Evolutionary conservation across 1,140 invertebrate genomes (phyloP).

Genomic region (Procambarus clarkii): DNA sequence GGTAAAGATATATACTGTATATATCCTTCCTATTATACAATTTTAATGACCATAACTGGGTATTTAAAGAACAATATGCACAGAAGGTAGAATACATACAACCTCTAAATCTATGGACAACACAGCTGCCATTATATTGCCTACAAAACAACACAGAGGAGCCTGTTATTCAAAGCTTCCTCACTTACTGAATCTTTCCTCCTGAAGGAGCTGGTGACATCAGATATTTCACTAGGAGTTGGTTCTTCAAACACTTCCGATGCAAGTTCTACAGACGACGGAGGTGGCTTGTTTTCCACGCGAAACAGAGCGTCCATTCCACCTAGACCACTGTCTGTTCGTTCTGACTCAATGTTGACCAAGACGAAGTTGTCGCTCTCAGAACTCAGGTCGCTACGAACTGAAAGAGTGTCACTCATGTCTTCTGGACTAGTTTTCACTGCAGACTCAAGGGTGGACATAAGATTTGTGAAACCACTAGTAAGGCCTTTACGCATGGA

Average conservation of each 20-base stretch:
- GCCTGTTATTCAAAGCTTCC: not conserved
- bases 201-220: conserved; percentile 86
- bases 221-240: conserved; percentile 86
- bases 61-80: no score
- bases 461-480: conserved; percentile 69
- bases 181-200: conserved; percentile 84
- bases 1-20: no score
- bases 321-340: conserved; percentile 65
- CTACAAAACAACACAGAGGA: not conserved
- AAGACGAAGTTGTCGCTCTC: conserved; percentile 77
- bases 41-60: no score
- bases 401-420: conserved; percentile 74
- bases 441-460: conserved; percentile 71
- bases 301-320: conserved; percentile 67
- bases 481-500: conserved; percentile 69
- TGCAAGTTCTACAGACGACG: conserved; percentile 84
- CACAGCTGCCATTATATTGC: not conserved
- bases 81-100: no score
- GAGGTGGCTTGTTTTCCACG: conserved; percentile 38
- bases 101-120: no score
- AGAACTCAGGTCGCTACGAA: conserved; percentile 77
- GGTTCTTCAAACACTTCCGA: conserved; percentile 88
- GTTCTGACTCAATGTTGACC: conserved; percentile 74
- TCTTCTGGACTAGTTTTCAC: conserved; percentile 71
- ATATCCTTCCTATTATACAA: no score